Evolutionary conservation across 2,113 vertebrate species (phyloP), one percentile per base, ranked within the genome.

Genomic region (Oenanthe melanoleuca): DNA sequence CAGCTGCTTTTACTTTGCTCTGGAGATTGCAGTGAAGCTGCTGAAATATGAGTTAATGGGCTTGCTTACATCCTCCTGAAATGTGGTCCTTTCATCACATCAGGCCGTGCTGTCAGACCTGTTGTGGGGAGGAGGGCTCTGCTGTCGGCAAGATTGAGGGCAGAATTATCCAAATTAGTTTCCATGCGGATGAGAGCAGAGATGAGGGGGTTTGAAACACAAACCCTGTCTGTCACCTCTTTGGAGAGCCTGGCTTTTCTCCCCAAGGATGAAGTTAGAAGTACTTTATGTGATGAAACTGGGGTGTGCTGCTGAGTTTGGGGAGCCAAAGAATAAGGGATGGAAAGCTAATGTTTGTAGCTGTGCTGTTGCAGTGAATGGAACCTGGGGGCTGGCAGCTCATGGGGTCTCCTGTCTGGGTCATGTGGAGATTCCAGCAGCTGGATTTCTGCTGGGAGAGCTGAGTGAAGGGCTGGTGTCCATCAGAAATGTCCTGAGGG

Each of bases 41-140:
- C 88, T 95, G 95, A 96, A 94, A 94, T 91, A 94, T 81, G 80
- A 88, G 91, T 92, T 94, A 92, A 96, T 92, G 91, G 91, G 34
- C 69, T 94, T 91, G 88, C 91, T 95, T 92, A 78, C 37, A 9
- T 94, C 80, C 69, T 38, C 26, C 86, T 3, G 63, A 71, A 95
- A 90, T 78, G 87, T 8, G 11, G 22, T 78, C 92, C 72, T 81
- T 97, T 86, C 88, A 97, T 96, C 95, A 97, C 92, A 66, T 70
- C 86, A 12, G 7, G 4, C 69, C 26, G 42, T 52, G 90, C 96
- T 95, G 94, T 96, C 95, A 95, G 37, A 88, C 34, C 92, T 86
- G 88, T 73, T 91, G 91, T 93, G 86, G 53, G 81, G 92, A 84
- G 94, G 91, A 95, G 91, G 80, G n/a, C 12, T 91, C 91, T 24